Evolutionary conservation across 2,888 invertebrate species (phyloP).

Genomic region (Thymelicus acteon): DNA sequence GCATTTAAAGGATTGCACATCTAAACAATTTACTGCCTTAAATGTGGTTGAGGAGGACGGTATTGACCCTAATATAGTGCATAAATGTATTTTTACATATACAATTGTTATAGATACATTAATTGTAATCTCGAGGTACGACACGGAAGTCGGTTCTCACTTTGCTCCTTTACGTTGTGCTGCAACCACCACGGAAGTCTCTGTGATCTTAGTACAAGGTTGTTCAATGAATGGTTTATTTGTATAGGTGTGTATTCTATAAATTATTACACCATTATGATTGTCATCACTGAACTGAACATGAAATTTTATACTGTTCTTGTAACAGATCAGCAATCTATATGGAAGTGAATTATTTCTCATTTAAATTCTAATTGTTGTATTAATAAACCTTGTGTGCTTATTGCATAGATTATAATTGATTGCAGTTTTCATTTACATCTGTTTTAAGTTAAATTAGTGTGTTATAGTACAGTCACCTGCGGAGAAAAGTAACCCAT

Average conservation of each 20-base stretch:
- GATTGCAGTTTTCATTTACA: constrained; percentile 33
- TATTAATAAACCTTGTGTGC: constrained; percentile 38
- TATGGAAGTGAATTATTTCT: constrained; percentile 35
- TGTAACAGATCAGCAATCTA: constrained; percentile 19
- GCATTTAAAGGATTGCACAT: constrained; percentile 35
- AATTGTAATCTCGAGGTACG: constrained; percentile 22
- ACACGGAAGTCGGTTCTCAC: constrained; percentile 17
- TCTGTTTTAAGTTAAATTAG: not conserved
- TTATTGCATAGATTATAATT: constrained; percentile 38
- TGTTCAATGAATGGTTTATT: constrained; percentile 21
- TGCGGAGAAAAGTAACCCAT: too few relatives aligned
- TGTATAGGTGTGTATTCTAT: constrained; percentile 27
- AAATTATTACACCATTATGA: constrained; percentile 9
- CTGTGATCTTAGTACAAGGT: constrained; percentile 31
- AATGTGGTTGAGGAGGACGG: constrained; percentile 24
- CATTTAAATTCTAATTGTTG: constrained; percentile 37
- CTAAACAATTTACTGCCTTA: constrained; percentile 31
- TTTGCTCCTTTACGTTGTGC: constrained; percentile 16
- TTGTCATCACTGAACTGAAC: constrained; percentile 18
- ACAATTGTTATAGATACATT: constrained; percentile 38
- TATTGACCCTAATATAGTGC: constrained; percentile 29
- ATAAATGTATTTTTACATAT: constrained; percentile 38
- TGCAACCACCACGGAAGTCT: constrained; percentile 2
- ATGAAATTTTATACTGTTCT: constrained; percentile 14
- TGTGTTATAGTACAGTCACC: too few relatives aligned